Evolutionary conservation across 2,113 vertebrate genomes (phyloP).

Genomic region (human): DNA sequence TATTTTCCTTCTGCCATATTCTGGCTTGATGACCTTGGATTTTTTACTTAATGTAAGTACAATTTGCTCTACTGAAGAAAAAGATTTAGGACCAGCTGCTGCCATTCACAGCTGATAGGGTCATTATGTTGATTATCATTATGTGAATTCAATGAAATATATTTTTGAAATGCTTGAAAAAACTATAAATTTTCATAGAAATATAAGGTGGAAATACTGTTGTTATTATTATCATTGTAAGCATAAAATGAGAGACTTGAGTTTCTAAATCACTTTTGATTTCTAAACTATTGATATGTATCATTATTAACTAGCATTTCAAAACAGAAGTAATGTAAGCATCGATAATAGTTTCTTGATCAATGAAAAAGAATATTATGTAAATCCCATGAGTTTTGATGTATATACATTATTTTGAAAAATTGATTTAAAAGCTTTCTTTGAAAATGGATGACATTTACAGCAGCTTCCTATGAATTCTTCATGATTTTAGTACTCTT

Average conservation of each 20-base stretch:
- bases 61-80: not conserved
- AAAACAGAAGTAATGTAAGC: not conserved
- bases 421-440: constrained; percentile 51
- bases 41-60: not conserved
- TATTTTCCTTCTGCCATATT: not conserved
- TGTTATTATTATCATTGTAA: not conserved
- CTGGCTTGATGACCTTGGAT: not conserved
- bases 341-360: not conserved
- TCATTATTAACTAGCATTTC: not conserved
- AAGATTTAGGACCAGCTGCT: not conserved
- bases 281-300: constrained; percentile 31
- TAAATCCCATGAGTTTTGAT: not conserved
- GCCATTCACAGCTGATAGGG: not conserved
- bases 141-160: not conserved
- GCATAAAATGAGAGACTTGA: not conserved
- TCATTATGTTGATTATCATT: not conserved
- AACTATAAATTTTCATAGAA: not conserved
- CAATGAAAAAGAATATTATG: not conserved
- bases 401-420: not conserved
- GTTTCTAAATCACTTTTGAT: not conserved
- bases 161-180: not conserved
- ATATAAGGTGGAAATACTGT: not conserved
- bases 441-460: constrained; percentile 43
- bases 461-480: constrained; percentile 54
- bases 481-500: constrained; percentile 43